Evolutionary conservation across 2,888 invertebrate species (phyloP).

Genomic region (Eilema sororculum): DNA sequence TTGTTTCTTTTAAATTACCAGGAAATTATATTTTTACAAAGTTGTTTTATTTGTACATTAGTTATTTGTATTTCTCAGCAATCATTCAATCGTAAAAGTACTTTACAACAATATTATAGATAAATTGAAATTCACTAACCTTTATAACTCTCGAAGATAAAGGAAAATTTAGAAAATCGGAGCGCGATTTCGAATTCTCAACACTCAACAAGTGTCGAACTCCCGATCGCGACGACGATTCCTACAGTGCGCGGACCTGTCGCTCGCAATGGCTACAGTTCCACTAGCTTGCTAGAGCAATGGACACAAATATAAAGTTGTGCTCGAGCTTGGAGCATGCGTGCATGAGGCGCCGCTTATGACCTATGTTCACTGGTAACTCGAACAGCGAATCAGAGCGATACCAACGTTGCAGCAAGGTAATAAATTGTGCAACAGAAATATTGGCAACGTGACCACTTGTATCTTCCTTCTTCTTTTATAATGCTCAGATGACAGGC

Average conservation of each 20-base stretch:
- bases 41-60: too few species aligned
- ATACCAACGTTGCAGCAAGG: not conserved
- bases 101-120: too few species aligned
- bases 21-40: too few species aligned
- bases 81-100: not conserved
- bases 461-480: not conserved
- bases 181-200: slow-evolving; percentile 8
- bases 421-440: not conserved
- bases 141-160: not conserved
- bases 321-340: slow-evolving; percentile 19
- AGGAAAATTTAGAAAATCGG: not conserved
- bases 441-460: not conserved
- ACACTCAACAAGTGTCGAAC: slow-evolving; percentile 16
- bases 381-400: not conserved
- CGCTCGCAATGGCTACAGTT: slow-evolving; percentile 3
- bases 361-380: slow-evolving; percentile 4
- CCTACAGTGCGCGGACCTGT: not conserved
- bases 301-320: slow-evolving; percentile 18
- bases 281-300: slow-evolving; percentile 19
- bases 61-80: too few species aligned
- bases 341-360: slow-evolving; percentile 18
- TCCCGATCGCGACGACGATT: slow-evolving; percentile 8
- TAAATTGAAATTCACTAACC: slow-evolving; percentile 7
- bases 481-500: too few species aligned
- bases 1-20: too few species aligned